Evolutionary conservation across 2,888 invertebrate genomes (phyloP), one percentile per base, ranked within the genome.

Genomic region (Drosophila borealis): DNA sequence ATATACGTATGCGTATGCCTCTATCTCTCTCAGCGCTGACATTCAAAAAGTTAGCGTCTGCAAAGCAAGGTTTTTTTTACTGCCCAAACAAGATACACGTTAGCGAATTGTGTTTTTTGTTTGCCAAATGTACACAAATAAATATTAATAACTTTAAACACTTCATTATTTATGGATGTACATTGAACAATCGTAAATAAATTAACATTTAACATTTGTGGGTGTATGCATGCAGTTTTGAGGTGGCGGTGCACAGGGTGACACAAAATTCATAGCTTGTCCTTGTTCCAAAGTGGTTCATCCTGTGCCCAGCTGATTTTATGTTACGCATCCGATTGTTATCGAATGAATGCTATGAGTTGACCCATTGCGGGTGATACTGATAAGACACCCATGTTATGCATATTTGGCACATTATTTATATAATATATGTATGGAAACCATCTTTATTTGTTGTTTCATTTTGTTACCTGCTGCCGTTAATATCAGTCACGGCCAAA

Each of bases 401-500:
- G 41, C 34, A 19, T 59, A 4, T 49, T 53, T 33, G 19, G 8
- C 53, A 33, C 55, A 66, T 49, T 70, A 41, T 62, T 70, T 59
- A 44, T 53, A 60, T 66, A 68, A 69, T 61, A 42, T 9, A 29
- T 46, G 11, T 29, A 61, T 54, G 45, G 42, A 36, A 49, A 44
- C 10, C 51, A 60, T 49, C 39, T 54, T 25, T 64, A 55, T 59
- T 69, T 55, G 63, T 59, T 60, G 56, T 66, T 77, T 61, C 55
- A 63, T 46, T 70, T 71, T 46, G 33, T 55, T 50, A 51, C 42
- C 48, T 39, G 56, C 59, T 63, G 67, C 42, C 39, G 61, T 65
- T 75, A 68, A 75, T 75, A 68, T 77, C 68, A 75, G 72, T 75
- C 72, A 75, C 77, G 77, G 77, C 64, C 72, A 77, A 64, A 54